These are phyloP conservation scores for Clusia tigrina DNA, from an alignment of 2,888 invertebrate species.

Conservation along the genomic window DNA sequence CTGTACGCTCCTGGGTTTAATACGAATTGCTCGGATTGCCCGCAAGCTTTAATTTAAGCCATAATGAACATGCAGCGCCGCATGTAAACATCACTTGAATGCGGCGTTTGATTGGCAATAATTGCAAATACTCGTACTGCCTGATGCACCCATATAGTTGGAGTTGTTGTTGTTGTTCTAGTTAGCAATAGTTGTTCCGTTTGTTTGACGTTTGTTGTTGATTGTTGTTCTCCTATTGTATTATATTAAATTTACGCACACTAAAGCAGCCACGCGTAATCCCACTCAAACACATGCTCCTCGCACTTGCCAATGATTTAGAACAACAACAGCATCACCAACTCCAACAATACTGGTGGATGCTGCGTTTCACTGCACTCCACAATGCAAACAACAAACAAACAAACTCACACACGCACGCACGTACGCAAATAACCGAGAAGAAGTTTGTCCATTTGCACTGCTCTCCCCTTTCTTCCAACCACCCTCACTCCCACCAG, in stretches of 20 bases:
- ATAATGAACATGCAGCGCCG: conserved; percentile 47
- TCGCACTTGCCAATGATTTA: not conserved
- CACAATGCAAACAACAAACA: conserved; percentile 47
- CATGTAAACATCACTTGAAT: conserved; percentile 58
- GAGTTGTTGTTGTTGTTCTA: conserved; percentile 32
- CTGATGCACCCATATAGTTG: no score
- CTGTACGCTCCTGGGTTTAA: no score
- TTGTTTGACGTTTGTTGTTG: conserved; percentile 15
- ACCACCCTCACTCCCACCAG: no score
- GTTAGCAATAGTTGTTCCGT: conserved; percentile 26
- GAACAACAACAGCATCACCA: not conserved
- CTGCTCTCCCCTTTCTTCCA: no score
- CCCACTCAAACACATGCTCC: no score
- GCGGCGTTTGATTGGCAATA: conserved; percentile 63
- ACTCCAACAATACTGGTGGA: not conserved
- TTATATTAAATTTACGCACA: not conserved
- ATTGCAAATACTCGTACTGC: conserved; percentile 62
- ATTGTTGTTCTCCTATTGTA: conserved; percentile 16
- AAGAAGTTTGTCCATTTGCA: not conserved
- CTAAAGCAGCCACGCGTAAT: not conserved
- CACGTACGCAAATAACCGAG: not conserved
- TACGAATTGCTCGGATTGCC: no score
- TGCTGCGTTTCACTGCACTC: conserved; percentile 48
- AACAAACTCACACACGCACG: conserved; percentile 14
- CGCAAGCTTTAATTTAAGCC: conserved; percentile 21